Evolutionary conservation across 1,140 invertebrate species (phyloP), one percentile per base, ranked within the genome.

Genomic region (Saxidomus purpurata): DNA sequence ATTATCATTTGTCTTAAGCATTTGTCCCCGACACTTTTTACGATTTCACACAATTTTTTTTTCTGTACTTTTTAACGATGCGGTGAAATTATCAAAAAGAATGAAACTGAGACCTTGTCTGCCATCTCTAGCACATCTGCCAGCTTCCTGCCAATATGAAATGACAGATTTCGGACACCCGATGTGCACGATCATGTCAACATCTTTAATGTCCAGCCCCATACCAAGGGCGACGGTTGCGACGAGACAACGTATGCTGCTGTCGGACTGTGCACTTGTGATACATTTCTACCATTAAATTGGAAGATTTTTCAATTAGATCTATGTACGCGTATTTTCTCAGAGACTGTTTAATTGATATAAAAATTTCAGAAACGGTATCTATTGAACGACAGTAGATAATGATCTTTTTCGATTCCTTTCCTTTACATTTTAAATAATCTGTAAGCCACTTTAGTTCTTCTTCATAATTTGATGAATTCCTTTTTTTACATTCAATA

Each of bases 221-320:
- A n/a, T n/a, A n/a, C n/a, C n/a, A n/a, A n/a, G n/a, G n/a, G n/a
- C n/a, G n/a, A n/a, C n/a, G n/a, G n/a, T n/a, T n/a, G n/a, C n/a
- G n/a, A n/a, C n/a, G n/a, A n/a, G 9, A 49, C 77, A 82, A 17
- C 63, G 0, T 3, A 82, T 74, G 19, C 8, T 74, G 47, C 77
- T 74, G 25, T 84, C 69, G 40, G 0, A 89, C 88, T 85, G 84
- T 63, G 84, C 88, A 13, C 63, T 43, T 1, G n/a, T n/a, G n/a
- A n/a, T n/a, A n/a, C n/a, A n/a, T n/a, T n/a, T n/a, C n/a, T n/a
- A n/a, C n/a, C n/a, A 82, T 3, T 43, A 77, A 47, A 74, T 85
- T 38, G 8, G 22, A 6, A 15, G 49, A 79, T n/a, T 74, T 15
- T 40, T 83, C 87, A 89, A 77, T 59, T 74, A 40, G 76, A 2